Base-by-base conservation (phyloP, 2,888 invertebrate species). In the Masnerella sp. region DNA sequence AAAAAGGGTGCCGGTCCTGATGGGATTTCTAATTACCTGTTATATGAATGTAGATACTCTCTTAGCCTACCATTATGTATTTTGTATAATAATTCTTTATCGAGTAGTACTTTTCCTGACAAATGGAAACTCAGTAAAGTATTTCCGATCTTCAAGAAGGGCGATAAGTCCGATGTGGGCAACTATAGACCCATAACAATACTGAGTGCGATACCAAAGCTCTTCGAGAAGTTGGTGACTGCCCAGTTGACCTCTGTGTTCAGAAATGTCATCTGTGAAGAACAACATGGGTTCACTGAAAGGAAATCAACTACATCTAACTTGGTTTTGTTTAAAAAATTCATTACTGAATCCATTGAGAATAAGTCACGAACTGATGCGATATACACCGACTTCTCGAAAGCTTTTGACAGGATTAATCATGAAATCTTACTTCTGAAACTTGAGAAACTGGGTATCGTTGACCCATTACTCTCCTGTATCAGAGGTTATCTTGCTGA, bases 371-470 rank as follows among this genome's bases (percentile, higher is more conserved):
- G 36, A 9, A n/a, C 14, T 4, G 42, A 34, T 45, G 62, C 28
- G 22, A 54, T 36, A 2, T 51, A 56, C 7, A 40, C 15, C 1
- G 25, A 51, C 12, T 36, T 51, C 8, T 25, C 34, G 14, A 32
- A 40, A 22, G 12, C 32, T 5, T 71, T 65, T 54, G 34, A 49
- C 32, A 22, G 45, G 11, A 22, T 52, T 17, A n/a, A 32, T 51
- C 25, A 52, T 22, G 8, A 2, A 15, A 14, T 49, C 1, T 34
- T 34, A 7, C 15, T 59, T 9, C 2, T 12, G 8, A 45, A 28
- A 28, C 28, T 45, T 12, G 12, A 11, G 28, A 12, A 7, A 8
- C 14, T 28, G 3, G 45, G 45, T 7, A 12, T 45, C 11, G 7
- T 20, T 3, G 43, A 15, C 1, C 9, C 43, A 22, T 11, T 43